Evolutionary conservation across 2,797 vertebrate genomes (phyloP).

Genomic region (Sebastes oblongus): DNA sequence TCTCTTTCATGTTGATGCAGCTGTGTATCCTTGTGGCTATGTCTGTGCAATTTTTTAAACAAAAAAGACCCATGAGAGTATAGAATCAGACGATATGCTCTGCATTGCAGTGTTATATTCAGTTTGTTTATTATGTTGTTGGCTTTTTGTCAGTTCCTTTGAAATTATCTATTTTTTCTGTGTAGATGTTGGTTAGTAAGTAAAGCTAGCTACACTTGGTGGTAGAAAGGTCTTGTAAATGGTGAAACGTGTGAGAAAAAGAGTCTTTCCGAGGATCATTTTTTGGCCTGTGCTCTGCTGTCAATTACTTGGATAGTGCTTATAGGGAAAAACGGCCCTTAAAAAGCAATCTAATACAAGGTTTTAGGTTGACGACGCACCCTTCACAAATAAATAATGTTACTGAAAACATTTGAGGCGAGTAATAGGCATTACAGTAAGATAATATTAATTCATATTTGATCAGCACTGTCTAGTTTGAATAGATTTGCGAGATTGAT

Average conservation of each 20-base stretch:
- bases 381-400: too few species aligned
- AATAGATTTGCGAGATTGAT: too few species aligned
- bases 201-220: neutral
- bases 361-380: too few species aligned
- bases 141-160: neutral
- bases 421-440: too few species aligned
- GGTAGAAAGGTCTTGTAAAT: neutral
- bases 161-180: neutral
- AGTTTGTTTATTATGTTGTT: neutral
- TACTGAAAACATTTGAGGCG: too few species aligned
- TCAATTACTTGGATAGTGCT: too few species aligned
- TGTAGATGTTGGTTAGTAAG: neutral
- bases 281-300: too few species aligned
- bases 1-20: neutral
- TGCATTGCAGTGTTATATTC: neutral
- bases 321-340: too few species aligned
- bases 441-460: too few species aligned
- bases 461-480: too few species aligned
- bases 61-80: neutral
- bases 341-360: fast-evolving
- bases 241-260: too few species aligned
- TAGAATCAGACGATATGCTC: neutral
- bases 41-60: neutral
- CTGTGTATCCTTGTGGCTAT: neutral
- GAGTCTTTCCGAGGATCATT: too few species aligned